Evolutionary conservation across 2,797 vertebrate genomes (phyloP).

Genomic region (Peromyscus eremicus): DNA sequence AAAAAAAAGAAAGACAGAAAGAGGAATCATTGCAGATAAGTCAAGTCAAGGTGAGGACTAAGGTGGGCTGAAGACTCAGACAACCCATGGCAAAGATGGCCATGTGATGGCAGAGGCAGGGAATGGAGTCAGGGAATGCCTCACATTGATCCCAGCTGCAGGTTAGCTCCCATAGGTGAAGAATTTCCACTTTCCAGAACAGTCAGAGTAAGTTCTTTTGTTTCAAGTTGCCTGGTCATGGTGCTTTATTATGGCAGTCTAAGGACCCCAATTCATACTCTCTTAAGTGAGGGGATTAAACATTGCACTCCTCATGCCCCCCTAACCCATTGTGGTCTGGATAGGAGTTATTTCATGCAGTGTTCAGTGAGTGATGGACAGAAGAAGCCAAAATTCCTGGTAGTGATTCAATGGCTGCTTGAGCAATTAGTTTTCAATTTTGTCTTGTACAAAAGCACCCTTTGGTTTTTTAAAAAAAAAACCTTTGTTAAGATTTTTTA

Average conservation of each 20-base stretch:
- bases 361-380: neutral
- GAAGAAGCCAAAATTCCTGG: neutral
- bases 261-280: neutral
- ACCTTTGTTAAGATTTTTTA: neutral
- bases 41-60: neutral
- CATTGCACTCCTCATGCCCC: neutral
- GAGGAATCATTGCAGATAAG: neutral
- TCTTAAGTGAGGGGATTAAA: neutral
- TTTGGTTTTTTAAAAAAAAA: neutral
- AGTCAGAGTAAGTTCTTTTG: neutral
- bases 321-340: neutral
- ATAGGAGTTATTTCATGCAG: neutral
- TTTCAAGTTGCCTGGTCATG: neutral
- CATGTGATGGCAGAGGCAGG: neutral
- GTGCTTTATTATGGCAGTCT: neutral
- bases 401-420: too few relatives aligned
- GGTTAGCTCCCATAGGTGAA: neutral
- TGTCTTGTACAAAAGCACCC: neutral
- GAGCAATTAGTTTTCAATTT: conserved; percentile 46
- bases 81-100: neutral
- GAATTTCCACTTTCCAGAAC: neutral
- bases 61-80: neutral
- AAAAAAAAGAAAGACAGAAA: too few relatives aligned
- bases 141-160: neutral
- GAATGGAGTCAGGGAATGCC: neutral